phyloP scores from a whole-genome alignment of 2,888 invertebrate genomes.

The Flexamia atlantica region DNA sequence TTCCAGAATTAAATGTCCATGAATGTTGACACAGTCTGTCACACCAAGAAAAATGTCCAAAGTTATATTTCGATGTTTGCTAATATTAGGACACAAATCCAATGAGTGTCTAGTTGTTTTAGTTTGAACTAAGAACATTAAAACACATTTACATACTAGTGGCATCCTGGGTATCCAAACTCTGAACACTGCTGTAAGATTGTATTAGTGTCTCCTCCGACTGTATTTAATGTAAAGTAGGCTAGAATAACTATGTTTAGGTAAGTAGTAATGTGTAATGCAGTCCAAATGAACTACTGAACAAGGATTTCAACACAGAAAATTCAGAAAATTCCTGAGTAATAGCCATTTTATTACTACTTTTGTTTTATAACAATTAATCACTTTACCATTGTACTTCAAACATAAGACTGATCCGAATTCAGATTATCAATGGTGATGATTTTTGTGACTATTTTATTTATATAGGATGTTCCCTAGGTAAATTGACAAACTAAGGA shows the following conservation, averaged over 20 bases:
- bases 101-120: neutral
- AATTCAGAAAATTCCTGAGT: neutral
- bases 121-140: no score
- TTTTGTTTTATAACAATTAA: neutral
- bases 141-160: neutral
- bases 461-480: no score
- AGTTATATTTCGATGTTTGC: neutral
- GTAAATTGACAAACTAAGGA: no score
- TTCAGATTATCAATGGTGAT: neutral
- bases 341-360: neutral
- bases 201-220: slow-evolving; percentile 6
- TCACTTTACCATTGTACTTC: neutral
- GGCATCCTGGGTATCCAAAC: neutral
- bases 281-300: neutral
- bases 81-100: neutral
- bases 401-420: slow-evolving; percentile 30
- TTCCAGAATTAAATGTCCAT: slow-evolving; percentile 26
- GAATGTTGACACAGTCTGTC: slow-evolving; percentile 2
- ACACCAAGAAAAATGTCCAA: neutral
- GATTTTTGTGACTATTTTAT: neutral
- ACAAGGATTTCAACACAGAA: neutral
- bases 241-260: neutral
- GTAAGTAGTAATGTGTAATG: neutral
- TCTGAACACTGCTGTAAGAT: neutral
- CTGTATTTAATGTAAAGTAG: slow-evolving; percentile 35